Base-by-base conservation (phyloP, 2,113 vertebrate species). In the Chionodraco myersi region DNA sequence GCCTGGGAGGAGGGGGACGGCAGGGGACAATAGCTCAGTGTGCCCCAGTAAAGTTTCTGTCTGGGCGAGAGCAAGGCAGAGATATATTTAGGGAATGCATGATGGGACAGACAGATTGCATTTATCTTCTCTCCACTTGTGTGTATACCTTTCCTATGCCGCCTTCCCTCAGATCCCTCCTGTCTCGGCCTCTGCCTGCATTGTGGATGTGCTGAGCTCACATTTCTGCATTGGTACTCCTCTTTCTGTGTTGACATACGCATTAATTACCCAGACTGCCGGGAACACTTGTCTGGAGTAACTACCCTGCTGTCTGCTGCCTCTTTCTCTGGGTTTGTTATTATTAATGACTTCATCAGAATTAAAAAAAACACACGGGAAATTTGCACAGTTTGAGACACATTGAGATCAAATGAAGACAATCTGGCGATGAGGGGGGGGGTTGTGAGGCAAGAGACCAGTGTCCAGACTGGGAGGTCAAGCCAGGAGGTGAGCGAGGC, bases 241-340 rank as follows among this genome's bases (percentile, higher is more conserved):
- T 90, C 78, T 92, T 83, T 92, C 83, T 89, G 86, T 94, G 94
- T 92, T 94, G 94, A 95, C 92, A 89, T 82, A 91, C 87, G 91
- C 94, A 94, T 95, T 95, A 94, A 95, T 95, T 96, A 95, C 88
- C 87, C 70, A 58, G 82, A 90, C 91, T 93, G 91, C 88, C 89
- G 90, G 91, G 92, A 88, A 94, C 89, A 88, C 89, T 87, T 77
- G 86, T 92, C 84, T 93, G 85, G 79, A 86, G 89, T 77, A 75
- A 88, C 86, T 82, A 69, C 75, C 89, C 88, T 66, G 86, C 85
- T 83, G 87, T 85, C 90, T 87, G 69, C 58, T 69, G 65, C 49
- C 56, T 61, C 58, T 72, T 49, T 64, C 59, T 53, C 18, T 41
- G 53, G 83, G 67, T 67, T 77, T 80, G 79, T 66, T 67, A 71